Percentiles rank a stretch among this genome's conserved stretches.
These are phyloP conservation scores for Asteroscopus sphinx DNA, from an alignment of 2,888 invertebrate species.

Conservation along the genomic window DNA sequence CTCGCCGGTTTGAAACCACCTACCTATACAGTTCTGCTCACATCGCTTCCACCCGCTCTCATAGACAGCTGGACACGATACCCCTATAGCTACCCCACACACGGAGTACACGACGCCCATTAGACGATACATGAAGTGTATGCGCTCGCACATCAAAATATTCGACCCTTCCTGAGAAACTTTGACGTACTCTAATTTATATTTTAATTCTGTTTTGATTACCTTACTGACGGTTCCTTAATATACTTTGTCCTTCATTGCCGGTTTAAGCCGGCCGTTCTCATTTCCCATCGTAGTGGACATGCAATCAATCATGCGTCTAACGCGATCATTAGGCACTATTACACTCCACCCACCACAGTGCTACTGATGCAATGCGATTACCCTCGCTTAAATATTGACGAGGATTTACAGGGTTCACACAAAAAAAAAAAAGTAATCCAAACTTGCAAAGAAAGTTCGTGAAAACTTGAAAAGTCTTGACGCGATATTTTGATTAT, in stretches of 20 bases:
- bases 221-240: background rate
- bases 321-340: constrained; percentile 35
- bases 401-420: constrained; percentile 33
- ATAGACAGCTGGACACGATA: constrained; percentile 22
- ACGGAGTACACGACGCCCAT: constrained; percentile 37
- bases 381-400: constrained; percentile 27
- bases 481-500: too few species aligned
- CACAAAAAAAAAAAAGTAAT: background rate
- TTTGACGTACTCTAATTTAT: background rate
- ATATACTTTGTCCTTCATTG: constrained; percentile 26
- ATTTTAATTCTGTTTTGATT: background rate
- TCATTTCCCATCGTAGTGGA: constrained; percentile 29
- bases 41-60: too few species aligned
- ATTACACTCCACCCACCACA: constrained; percentile 39
- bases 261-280: constrained; percentile 3
- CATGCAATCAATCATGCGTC: constrained; percentile 44
- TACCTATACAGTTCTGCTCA: background rate
- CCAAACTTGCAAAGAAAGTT: too few species aligned
- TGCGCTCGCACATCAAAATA: constrained; percentile 12
- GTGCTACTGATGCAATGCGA: constrained; percentile 46
- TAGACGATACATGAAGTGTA: constrained; percentile 28
- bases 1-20: too few species aligned
- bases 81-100: too few species aligned
- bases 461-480: too few species aligned
- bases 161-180: too few species aligned